A percentile compares a stretch with the other conserved stretches of the same genome.
These are phyloP conservation scores for Sylvicola cinctus DNA, from an alignment of 2,888 invertebrate genomes.

Conservation along the genomic window DNA sequence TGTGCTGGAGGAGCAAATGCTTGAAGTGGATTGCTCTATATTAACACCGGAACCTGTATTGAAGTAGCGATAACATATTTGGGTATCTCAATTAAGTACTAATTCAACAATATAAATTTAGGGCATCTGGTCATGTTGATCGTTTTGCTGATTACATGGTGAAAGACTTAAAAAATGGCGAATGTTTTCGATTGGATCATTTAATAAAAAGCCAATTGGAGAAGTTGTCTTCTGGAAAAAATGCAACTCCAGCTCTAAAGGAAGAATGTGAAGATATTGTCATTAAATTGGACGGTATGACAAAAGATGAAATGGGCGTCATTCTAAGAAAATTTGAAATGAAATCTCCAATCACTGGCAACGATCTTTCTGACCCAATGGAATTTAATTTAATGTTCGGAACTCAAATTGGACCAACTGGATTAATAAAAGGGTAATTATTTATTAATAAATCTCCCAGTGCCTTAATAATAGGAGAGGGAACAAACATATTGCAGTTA, in stretches of 20 bases:
- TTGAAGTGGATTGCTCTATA: constrained; percentile 96
- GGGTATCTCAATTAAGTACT: constrained; percentile 2
- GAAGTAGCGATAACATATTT: constrained; percentile 36
- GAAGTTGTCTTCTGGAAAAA: constrained; percentile 69
- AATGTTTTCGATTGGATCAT: constrained; percentile 95
- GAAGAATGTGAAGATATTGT: constrained; percentile 59
- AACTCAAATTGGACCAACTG: constrained; percentile 94
- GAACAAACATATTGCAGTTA: not conserved
- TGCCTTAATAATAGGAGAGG: not conserved
- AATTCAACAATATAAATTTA: constrained; percentile 13
- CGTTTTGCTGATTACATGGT: constrained; percentile 99
- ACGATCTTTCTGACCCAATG: constrained; percentile 85
- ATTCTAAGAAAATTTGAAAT: constrained; percentile 76
- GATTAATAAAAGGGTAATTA: constrained; percentile 62
- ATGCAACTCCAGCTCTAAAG: constrained; percentile 44
- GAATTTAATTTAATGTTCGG: constrained; percentile 99
- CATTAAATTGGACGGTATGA: constrained; percentile 47
- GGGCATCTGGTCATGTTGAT: constrained; percentile 96
- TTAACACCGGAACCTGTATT: constrained; percentile 92
- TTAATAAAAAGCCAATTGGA: constrained; percentile 88
- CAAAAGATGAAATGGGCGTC: constrained; percentile 67
- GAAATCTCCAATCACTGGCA: constrained; percentile 88
- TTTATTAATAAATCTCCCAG: constrained; percentile 1
- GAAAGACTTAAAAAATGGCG: constrained; percentile 87
- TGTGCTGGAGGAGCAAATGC: constrained; percentile 93